Conservation (phyloP, 1,140 invertebrate species). For the Polypedilum vanderplanki region DNA sequence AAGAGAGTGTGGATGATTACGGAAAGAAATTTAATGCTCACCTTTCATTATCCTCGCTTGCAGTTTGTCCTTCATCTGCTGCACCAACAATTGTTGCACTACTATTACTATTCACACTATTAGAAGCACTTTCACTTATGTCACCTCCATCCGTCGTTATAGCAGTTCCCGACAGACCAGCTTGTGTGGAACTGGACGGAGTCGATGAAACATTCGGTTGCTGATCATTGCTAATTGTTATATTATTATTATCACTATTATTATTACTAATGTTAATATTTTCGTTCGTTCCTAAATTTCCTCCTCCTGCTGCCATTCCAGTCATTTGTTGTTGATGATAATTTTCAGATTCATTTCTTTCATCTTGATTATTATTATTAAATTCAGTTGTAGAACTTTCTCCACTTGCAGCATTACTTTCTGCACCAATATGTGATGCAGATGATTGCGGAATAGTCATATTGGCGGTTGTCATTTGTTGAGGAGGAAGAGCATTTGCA, state of each 20-base stretch:
- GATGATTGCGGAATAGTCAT: too few species aligned
- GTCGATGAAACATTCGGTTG: neutral
- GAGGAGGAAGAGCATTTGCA: neutral
- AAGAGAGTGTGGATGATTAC: neutral
- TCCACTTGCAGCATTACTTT: neutral
- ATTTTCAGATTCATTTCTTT: neutral
- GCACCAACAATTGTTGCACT: neutral
- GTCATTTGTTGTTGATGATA: neutral
- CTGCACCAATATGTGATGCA: too few species aligned
- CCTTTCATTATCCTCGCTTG: slow-evolving; percentile 59
- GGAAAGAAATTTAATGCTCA: slow-evolving; percentile 39
- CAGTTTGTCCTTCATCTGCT: slow-evolving; percentile 35
- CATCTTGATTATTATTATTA: slow-evolving; percentile 13
- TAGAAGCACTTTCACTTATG: slow-evolving; percentile 20
- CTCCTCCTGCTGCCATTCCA: neutral
- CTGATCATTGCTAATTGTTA: slow-evolving; percentile 3
- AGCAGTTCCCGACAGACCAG: neutral
- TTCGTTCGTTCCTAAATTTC: slow-evolving; percentile 13
- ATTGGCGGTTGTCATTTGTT: neutral
- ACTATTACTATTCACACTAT: slow-evolving; percentile 31
- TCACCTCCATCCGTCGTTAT: slow-evolving; percentile 35
- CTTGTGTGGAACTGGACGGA: neutral
- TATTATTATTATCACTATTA: neutral
- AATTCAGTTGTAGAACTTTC: neutral
- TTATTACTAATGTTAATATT: slow-evolving; percentile 10